Conservation (phyloP, 2,888 invertebrate genomes). For the Stenodera caucasica region DNA sequence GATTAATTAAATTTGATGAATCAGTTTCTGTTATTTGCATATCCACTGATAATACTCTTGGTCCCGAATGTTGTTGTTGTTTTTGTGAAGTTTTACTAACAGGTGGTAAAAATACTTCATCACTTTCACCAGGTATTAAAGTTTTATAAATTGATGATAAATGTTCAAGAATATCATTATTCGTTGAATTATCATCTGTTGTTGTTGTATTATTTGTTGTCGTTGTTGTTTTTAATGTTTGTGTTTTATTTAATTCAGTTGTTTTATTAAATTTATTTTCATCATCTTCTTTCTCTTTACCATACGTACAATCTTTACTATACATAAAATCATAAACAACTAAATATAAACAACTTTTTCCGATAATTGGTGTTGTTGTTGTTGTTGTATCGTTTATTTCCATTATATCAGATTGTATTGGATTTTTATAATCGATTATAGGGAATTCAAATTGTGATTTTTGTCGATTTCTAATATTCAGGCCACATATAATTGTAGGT, state of each 20-base stretch:
- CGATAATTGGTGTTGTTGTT: constrained; percentile 32
- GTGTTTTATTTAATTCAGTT: constrained; percentile 28
- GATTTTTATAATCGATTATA: constrained; percentile 68
- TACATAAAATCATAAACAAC: constrained; percentile 73
- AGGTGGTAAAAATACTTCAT: constrained; percentile 53
- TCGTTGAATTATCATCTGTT: constrained; percentile 32
- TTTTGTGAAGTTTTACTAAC: constrained; percentile 7
- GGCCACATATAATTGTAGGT: constrained; percentile 59
- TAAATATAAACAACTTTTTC: constrained; percentile 58
- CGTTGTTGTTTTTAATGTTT: constrained; percentile 20
- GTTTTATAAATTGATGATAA: constrained; percentile 51
- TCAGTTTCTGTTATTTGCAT: constrained; percentile 47
- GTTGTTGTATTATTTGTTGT: constrained; percentile 28
- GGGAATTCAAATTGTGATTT: constrained; percentile 29
- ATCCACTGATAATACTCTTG: constrained; percentile 47
- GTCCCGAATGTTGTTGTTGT: constrained; percentile 42
- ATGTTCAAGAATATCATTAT: constrained; percentile 36
- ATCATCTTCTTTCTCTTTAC: constrained; percentile 54
- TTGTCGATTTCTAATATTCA: constrained; percentile 48
- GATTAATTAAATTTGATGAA: constrained; percentile 43
- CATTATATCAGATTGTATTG: constrained; percentile 48
- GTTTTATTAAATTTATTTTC: constrained; percentile 40
- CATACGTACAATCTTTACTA: constrained; percentile 50
- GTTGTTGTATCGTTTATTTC: constrained; percentile 44
- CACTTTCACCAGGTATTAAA: constrained; percentile 54